These are phyloP conservation scores for Ypsolopha scabrella DNA, from an alignment of 2,888 invertebrate genomes.

Conservation along the genomic window DNA sequence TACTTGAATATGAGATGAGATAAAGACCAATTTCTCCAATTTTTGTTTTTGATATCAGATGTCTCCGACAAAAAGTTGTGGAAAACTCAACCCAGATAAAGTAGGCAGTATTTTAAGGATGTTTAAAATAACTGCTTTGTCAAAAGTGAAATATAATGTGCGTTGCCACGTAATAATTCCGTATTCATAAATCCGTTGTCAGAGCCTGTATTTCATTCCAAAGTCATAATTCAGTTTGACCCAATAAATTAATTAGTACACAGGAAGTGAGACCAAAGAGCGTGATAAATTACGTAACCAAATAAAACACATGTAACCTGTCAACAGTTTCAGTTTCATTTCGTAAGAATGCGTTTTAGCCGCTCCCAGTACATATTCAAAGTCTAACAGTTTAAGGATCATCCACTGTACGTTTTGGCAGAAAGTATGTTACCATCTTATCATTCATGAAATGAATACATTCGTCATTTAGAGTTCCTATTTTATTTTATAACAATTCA, in stretches of 20 bases:
- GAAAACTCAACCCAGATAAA: too few species aligned
- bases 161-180: too few species aligned
- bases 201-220: not conserved
- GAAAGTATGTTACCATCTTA: constrained; percentile 52
- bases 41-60: too few species aligned
- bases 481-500: too few species aligned
- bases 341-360: constrained; percentile 32
- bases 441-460: constrained; percentile 9
- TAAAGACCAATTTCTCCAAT: too few species aligned
- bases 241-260: constrained; percentile 56
- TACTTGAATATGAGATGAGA: too few species aligned
- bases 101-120: too few species aligned
- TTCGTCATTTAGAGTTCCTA: too few species aligned
- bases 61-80: too few species aligned
- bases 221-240: constrained; percentile 23
- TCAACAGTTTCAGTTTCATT: constrained; percentile 29
- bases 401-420: constrained; percentile 42
- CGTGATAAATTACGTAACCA: constrained; percentile 49
- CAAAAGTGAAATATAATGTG: too few species aligned
- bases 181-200: too few species aligned
- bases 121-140: too few species aligned
- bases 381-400: constrained; percentile 47
- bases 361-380: constrained; percentile 35
- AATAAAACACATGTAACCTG: constrained; percentile 37
- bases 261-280: constrained; percentile 53